These are phyloP conservation scores for Karalla daura DNA, from an alignment of 2,797 vertebrate species.

Conservation along the genomic window DNA sequence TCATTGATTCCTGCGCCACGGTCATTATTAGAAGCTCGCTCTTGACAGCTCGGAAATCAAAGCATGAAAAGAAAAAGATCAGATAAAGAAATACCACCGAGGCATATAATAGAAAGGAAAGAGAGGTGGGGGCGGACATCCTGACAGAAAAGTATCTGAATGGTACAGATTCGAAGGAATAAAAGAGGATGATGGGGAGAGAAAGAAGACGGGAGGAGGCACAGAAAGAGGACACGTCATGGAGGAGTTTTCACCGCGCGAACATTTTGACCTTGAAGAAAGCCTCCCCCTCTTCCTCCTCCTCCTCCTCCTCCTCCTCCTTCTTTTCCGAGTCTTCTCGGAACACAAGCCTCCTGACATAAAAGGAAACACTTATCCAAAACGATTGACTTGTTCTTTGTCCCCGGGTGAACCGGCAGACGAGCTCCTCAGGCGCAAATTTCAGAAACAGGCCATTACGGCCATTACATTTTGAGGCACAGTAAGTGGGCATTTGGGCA, in stretches of 20 bases:
- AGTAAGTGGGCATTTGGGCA: conserved; percentile 34
- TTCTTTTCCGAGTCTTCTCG: conserved; percentile 46
- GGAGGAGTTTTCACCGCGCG: conserved; percentile 9
- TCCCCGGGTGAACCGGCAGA: conserved; percentile 44
- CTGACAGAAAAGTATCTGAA: not conserved
- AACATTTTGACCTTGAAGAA: conserved; percentile 54
- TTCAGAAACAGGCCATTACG: conserved; percentile 63
- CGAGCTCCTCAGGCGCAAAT: conserved; percentile 26
- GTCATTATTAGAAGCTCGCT: conserved; percentile 51
- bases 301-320: conserved; percentile 33
- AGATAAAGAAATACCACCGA: conserved; percentile 16
- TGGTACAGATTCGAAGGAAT: not conserved
- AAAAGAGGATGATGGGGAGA: not conserved
- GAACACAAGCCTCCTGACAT: conserved; percentile 48
- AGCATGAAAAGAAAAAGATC: conserved; percentile 38
- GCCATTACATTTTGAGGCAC: conserved; percentile 53
- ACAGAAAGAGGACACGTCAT: conserved; percentile 14
- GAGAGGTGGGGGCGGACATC: conserved; percentile 13
- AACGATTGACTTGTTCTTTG: conserved; percentile 21
- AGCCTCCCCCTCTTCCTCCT: conserved; percentile 16
- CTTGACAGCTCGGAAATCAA: conserved; percentile 22
- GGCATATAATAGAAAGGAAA: conserved; percentile 18
- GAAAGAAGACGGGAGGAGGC: conserved; percentile 1
- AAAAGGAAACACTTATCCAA: conserved; percentile 57
- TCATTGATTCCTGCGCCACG: conserved; percentile 24